These are phyloP conservation scores for Rhabdophis nuchalis DNA, from an alignment of 2,797 vertebrate species.

Conservation along the genomic window DNA sequence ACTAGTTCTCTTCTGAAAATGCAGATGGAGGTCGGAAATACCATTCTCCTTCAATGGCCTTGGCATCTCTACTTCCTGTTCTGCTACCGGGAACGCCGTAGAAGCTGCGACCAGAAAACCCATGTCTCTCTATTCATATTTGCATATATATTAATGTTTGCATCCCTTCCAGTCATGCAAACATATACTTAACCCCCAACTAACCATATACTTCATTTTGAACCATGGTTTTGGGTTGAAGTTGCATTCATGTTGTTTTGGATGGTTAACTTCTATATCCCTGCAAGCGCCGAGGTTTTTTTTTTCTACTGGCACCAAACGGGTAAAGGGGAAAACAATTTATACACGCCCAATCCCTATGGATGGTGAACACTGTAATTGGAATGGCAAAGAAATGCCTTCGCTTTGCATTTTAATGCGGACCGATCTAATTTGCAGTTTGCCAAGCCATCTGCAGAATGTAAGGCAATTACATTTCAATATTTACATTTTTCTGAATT, in stretches of 20 bases:
- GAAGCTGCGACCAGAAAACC: background rate
- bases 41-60: background rate
- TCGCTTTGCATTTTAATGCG: background rate
- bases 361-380: background rate
- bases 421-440: background rate
- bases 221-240: background rate
- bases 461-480: background rate
- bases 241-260: background rate
- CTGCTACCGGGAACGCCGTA: background rate
- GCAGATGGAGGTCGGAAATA: background rate
- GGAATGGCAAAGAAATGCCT: background rate
- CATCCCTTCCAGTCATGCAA: slow-evolving; percentile 13
- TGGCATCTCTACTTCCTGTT: background rate
- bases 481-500: background rate
- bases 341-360: background rate
- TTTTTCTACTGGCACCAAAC: background rate
- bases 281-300: background rate
- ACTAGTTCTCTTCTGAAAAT: background rate
- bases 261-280: background rate
- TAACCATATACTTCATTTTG: background rate
- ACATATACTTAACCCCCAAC: background rate
- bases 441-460: background rate
- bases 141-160: slow-evolving; percentile 18
- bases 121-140: slow-evolving; percentile 1
- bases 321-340: background rate